Conservation (phyloP, 2,113 vertebrate genomes). For the Dasyprocta punctata region DNA sequence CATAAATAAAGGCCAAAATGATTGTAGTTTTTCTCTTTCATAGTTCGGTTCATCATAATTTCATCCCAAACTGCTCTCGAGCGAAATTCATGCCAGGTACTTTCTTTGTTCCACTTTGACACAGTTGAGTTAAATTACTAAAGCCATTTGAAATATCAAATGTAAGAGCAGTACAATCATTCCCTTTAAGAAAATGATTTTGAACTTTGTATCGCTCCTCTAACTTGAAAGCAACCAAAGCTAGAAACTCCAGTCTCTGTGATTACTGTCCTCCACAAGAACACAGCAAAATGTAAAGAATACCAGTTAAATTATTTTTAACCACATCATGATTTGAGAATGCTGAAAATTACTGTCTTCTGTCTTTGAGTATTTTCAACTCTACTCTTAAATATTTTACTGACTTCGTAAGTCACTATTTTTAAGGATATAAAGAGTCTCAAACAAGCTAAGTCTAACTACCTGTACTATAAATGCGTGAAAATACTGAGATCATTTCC, state of each 20-base stretch:
- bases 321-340: conserved; percentile 51
- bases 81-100: background rate
- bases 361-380: background rate
- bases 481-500: conserved; percentile 3
- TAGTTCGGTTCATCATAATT: conserved; percentile 52
- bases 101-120: background rate
- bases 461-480: conserved; percentile 1
- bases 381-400: background rate
- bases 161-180: conserved; percentile 31
- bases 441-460: background rate
- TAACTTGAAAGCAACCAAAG: conserved; percentile 42
- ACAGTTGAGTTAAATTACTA: background rate
- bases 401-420: conserved; percentile 35
- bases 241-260: conserved; percentile 16
- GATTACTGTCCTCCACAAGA: conserved; percentile 27
- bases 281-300: conserved; percentile 17
- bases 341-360: conserved; percentile 58
- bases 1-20: conserved; percentile 49
- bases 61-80: conserved; percentile 14
- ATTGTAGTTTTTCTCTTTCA: conserved; percentile 54
- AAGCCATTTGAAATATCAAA: conserved; percentile 39
- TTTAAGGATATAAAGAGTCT: background rate
- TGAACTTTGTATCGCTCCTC: conserved; percentile 19
- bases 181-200: conserved; percentile 48
- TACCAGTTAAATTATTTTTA: conserved; percentile 31